Evolutionary conservation across 1,140 invertebrate species (phyloP).

Genomic region (Cydia pomonella): DNA sequence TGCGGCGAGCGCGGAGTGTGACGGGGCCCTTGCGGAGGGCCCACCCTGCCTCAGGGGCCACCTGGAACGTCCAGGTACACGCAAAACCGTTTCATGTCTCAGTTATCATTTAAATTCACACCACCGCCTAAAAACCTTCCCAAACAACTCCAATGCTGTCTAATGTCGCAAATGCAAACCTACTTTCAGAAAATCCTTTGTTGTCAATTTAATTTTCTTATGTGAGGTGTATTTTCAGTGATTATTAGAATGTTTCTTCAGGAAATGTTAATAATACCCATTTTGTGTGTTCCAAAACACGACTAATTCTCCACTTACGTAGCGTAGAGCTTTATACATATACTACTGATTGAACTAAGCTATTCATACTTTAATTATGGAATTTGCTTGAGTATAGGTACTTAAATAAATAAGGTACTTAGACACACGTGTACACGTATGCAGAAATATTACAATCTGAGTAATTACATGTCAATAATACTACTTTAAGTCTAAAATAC

Average conservation of each 20-base stretch:
- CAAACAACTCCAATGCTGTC: neutral
- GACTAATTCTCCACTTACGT: too few relatives aligned
- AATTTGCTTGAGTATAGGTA: too few relatives aligned
- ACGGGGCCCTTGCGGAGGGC: constrained; percentile 83
- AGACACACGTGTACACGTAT: too few relatives aligned
- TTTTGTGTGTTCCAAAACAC: neutral
- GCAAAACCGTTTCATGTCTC: constrained; percentile 17
- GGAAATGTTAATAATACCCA: neutral
- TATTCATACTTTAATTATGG: too few relatives aligned
- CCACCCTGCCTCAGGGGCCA: constrained; percentile 85
- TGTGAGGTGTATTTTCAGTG: neutral
- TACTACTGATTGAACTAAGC: too few relatives aligned
- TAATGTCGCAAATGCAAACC: constrained; percentile 5
- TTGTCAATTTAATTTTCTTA: constrained; percentile 24
- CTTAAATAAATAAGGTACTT: too few relatives aligned
- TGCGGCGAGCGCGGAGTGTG: constrained; percentile 81
- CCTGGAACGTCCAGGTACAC: constrained; percentile 86
- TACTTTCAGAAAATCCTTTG: constrained; percentile 14
- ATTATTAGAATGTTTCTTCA: neutral
- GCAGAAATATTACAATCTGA: too few relatives aligned
- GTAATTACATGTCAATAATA: too few relatives aligned
- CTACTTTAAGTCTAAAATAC: too few relatives aligned
- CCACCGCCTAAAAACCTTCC: neutral
- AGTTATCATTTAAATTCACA: constrained; percentile 1
- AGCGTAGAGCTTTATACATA: too few relatives aligned